phyloP scores from a whole-genome alignment of 1,140 invertebrate genomes.

The Copidosoma floridanum region DNA sequence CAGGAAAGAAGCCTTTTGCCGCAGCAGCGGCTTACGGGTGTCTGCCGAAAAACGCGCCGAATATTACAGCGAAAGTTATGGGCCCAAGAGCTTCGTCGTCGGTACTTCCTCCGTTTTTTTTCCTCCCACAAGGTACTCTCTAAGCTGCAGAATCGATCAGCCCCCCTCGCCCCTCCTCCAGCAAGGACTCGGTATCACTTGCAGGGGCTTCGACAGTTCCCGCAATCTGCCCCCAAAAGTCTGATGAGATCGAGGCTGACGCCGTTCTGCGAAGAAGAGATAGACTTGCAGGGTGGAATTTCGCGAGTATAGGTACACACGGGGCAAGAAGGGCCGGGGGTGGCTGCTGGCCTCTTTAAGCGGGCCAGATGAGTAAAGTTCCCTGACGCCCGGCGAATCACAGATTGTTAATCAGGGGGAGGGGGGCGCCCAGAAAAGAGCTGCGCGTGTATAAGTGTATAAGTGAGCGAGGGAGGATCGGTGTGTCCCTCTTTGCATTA shows the following conservation, averaged over 20 bases:
- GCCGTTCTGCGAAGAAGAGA: not conserved
- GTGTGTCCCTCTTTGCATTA: not conserved
- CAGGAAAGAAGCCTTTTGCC: too few relatives aligned
- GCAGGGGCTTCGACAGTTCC: not conserved
- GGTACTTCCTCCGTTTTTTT: not conserved
- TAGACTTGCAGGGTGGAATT: not conserved
- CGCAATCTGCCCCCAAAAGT: not conserved
- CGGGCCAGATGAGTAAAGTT: not conserved
- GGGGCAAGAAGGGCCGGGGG: too few relatives aligned
- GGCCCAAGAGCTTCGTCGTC: too few relatives aligned
- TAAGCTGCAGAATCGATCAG: constrained; percentile 2
- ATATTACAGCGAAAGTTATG: constrained; percentile 1
- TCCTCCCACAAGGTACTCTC: not conserved
- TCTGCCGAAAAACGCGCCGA: not conserved
- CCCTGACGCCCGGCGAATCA: not conserved
- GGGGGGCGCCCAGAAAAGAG: not conserved
- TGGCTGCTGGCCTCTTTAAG: too few relatives aligned
- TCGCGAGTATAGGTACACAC: too few relatives aligned
- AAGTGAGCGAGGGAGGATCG: too few relatives aligned
- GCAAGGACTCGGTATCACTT: constrained; percentile 8
- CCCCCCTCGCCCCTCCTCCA: too few relatives aligned
- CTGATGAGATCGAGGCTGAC: constrained; percentile 5
- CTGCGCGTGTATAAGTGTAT: too few relatives aligned
- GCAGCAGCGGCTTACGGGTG: too few relatives aligned
- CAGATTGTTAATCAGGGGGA: constrained; percentile 8